A percentile compares a stretch with the other conserved stretches of the same genome.
phyloP scores from a whole-genome alignment of 2,113 vertebrate genomes.

The Caloenas nicobarica region DNA sequence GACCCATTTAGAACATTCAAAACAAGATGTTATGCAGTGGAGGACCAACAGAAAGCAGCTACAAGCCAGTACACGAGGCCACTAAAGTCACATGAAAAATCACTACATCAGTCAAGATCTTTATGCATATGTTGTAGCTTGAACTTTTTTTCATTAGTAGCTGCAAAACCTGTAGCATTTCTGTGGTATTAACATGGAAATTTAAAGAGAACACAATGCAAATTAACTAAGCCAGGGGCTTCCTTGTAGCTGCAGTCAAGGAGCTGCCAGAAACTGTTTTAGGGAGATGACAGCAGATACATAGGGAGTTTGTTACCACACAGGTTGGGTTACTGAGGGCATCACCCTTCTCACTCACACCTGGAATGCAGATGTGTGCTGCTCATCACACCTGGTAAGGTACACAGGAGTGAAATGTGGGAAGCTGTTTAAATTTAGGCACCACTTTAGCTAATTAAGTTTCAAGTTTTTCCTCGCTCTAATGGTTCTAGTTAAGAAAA shows the following conservation, averaged over 20 bases:
- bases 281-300: background rate
- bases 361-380: background rate
- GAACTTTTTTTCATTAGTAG: background rate
- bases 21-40: background rate
- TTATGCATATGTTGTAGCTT: background rate
- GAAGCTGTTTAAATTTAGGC: background rate
- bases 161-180: background rate
- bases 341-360: background rate
- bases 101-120: background rate
- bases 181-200: background rate
- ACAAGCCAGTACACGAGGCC: background rate
- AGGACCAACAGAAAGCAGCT: background rate
- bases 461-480: background rate
- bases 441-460: background rate
- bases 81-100: background rate
- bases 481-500: background rate
- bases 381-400: background rate
- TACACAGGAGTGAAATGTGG: fast-evolving
- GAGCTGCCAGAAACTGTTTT: background rate
- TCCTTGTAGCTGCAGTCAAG: background rate
- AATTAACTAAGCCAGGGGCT: background rate
- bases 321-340: background rate
- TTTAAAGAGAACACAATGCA: background rate
- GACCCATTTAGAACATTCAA: background rate
- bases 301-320: background rate